Conservation (phyloP, 2,888 invertebrate species). For the Diachrysia chrysitis region DNA sequence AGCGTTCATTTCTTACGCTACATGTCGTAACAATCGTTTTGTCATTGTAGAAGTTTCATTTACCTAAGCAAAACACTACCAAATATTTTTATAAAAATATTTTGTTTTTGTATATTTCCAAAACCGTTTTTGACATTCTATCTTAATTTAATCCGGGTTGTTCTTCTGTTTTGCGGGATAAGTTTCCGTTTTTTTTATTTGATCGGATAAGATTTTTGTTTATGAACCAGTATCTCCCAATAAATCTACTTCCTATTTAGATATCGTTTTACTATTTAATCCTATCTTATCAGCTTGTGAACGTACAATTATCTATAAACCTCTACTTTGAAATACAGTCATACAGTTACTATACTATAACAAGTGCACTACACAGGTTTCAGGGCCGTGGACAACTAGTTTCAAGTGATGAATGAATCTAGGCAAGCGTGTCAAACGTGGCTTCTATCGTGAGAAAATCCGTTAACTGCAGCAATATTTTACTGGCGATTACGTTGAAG, state of each 20-base stretch:
- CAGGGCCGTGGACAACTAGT: constrained; percentile 68
- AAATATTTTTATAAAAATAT: no score
- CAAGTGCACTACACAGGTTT: constrained; percentile 53
- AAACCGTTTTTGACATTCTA: no score
- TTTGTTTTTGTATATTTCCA: no score
- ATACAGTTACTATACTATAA: background rate
- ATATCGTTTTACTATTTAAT: background rate
- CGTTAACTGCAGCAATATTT: constrained; percentile 12
- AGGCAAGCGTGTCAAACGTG: constrained; percentile 41
- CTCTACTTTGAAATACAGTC: background rate
- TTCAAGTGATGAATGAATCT: constrained; percentile 55
- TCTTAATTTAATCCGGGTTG: no score
- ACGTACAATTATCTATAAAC: background rate
- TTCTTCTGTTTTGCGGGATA: no score
- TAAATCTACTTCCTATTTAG: background rate
- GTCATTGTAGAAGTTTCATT: background rate
- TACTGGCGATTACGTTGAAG: background rate
- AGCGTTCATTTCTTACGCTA: constrained; percentile 1
- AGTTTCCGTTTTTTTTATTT: no score
- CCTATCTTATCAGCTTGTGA: background rate
- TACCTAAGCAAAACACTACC: no score
- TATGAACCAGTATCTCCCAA: background rate
- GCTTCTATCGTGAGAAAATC: constrained; percentile 46
- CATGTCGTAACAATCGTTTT: background rate
- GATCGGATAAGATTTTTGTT: background rate